These are phyloP conservation scores for Zaprionus capensis DNA, from an alignment of 1,140 invertebrate genomes.

Conservation along the genomic window DNA sequence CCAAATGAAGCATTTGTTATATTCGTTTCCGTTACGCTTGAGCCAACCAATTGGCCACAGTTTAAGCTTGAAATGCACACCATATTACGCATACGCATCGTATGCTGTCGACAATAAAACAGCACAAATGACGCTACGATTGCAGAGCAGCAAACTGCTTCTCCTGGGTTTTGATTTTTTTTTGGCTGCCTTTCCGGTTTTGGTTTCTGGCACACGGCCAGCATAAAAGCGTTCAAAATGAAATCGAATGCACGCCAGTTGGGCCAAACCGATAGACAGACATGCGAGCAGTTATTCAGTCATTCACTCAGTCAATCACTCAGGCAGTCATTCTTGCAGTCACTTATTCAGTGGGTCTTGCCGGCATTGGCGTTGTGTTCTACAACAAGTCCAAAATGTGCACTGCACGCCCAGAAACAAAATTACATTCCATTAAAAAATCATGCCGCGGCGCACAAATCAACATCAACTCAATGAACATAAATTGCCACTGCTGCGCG, in stretches of 20 bases:
- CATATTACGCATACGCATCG: constrained; percentile 49
- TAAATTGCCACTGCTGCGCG: constrained; percentile 61
- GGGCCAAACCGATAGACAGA: constrained; percentile 2
- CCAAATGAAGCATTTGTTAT: constrained; percentile 1
- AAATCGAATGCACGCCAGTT: constrained; percentile 63
- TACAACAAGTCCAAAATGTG: constrained; percentile 21
- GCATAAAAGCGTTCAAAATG: constrained; percentile 62
- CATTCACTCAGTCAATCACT: constrained; percentile 28
- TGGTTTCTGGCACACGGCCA: constrained; percentile 65
- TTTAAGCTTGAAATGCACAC: constrained; percentile 40
- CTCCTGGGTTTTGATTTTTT: constrained; percentile 34
- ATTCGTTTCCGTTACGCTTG: constrained; percentile 11
- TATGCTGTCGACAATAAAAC: constrained; percentile 13
- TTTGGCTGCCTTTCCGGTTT: constrained; percentile 43
- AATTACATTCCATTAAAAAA: constrained; percentile 81
- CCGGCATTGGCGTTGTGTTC: constrained; percentile 5
- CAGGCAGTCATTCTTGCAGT: constrained; percentile 20
- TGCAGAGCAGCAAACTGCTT: constrained; percentile 36
- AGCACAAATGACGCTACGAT: constrained; percentile 24
- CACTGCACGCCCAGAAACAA: constrained; percentile 41
- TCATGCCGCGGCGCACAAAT: constrained; percentile 75
- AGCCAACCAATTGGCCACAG: constrained; percentile 37
- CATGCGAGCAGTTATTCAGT: constrained; percentile 28
- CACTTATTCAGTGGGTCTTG: constrained; percentile 1
- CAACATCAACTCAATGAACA: constrained; percentile 80